phyloP scores from a whole-genome alignment of 1,140 invertebrate genomes.

The Sitophilus oryzae region DNA sequence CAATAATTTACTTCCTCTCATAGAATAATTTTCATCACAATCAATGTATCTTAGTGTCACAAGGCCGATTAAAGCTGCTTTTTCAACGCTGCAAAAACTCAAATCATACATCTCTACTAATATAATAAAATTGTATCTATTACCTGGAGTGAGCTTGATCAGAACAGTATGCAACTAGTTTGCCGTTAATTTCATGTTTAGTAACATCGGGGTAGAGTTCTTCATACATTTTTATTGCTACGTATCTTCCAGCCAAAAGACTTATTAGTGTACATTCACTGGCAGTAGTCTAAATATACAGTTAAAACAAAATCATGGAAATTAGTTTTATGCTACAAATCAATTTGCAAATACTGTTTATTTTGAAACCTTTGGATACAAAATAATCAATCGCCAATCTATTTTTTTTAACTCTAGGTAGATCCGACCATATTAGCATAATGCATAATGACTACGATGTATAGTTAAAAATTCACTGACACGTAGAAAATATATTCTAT shows the following conservation, averaged over 20 bases:
- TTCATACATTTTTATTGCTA: constrained; percentile 64
- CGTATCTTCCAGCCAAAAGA: constrained; percentile 81
- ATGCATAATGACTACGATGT: too few species aligned
- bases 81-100: constrained; percentile 71
- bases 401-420: too few species aligned
- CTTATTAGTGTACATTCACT: constrained; percentile 90
- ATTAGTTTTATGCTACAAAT: too few species aligned
- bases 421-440: too few species aligned
- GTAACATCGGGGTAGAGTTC: constrained; percentile 64
- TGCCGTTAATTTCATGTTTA: constrained; percentile 83
- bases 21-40: constrained; percentile 72
- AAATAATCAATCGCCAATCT: too few species aligned
- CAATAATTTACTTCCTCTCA: constrained; percentile 73
- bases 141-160: constrained; percentile 74
- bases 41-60: constrained; percentile 91
- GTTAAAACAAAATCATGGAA: too few species aligned
- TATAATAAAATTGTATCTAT: neutral
- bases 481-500: too few species aligned
- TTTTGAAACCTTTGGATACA: too few species aligned
- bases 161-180: constrained; percentile 78
- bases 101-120: neutral
- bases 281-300: constrained; percentile 72
- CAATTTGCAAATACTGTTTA: neutral
- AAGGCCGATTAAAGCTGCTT: constrained; percentile 81
- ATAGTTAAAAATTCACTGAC: too few species aligned